Percentiles rank a stretch among this genome's conserved stretches.
Conservation (phyloP, 2,113 vertebrate species). For the Montifringilla adamsi region DNA sequence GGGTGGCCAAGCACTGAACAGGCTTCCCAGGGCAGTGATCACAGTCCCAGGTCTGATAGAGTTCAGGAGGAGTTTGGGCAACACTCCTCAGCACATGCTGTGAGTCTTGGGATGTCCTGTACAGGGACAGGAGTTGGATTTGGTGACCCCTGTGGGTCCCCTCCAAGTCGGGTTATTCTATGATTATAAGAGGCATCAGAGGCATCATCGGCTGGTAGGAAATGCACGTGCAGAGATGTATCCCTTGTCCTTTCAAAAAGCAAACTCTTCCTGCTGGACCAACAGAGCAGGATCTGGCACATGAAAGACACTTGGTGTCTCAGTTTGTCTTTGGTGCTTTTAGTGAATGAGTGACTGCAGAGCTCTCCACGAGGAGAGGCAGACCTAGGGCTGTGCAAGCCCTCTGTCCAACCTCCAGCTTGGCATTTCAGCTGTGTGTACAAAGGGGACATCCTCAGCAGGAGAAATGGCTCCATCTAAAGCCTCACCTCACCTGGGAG, state of each 20-base stretch:
- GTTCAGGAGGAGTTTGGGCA: background rate
- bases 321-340: background rate
- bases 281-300: fast-evolving
- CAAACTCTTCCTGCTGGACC: background rate
- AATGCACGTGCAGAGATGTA: background rate
- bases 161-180: background rate
- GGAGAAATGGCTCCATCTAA: background rate
- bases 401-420: fast-evolving
- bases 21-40: background rate
- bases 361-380: background rate
- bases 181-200: background rate
- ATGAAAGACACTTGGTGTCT: background rate
- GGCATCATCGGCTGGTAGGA: background rate
- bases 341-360: background rate
- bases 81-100: too few relatives aligned
- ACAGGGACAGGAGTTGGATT: background rate
- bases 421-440: fast-evolving
- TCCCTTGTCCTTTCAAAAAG: background rate
- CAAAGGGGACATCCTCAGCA: background rate
- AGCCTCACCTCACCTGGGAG: background rate
- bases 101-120: background rate
- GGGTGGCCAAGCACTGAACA: too few relatives aligned
- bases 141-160: background rate
- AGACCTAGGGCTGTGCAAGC: fast-evolving
- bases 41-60: too few relatives aligned